Conservation (phyloP, 2,113 vertebrate genomes). For the Cacatua alba region DNA sequence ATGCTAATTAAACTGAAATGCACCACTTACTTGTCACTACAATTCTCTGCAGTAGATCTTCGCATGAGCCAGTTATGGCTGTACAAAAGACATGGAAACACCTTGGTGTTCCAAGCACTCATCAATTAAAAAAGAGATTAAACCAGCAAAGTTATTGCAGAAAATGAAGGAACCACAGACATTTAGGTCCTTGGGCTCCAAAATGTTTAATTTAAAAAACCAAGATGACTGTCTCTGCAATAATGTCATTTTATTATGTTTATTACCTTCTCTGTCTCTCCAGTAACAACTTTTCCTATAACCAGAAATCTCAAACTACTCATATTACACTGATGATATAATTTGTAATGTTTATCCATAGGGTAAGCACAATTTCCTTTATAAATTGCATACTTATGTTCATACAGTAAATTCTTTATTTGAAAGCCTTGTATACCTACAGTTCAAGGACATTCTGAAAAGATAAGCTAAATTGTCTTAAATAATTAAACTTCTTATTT, state of each 20-base stretch:
- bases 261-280: conserved; percentile 2
- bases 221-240: not conserved
- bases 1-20: not conserved
- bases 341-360: conserved; percentile 5
- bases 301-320: not conserved
- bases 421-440: not conserved
- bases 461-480: not conserved
- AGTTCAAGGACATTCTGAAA: not conserved
- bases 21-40: not conserved
- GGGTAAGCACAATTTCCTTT: conserved; percentile 5
- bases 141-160: not conserved
- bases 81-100: not conserved
- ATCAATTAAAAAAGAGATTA: not conserved
- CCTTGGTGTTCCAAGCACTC: not conserved
- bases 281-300: not conserved
- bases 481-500: not conserved
- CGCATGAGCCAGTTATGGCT: not conserved
- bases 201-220: not conserved
- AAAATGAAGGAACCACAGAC: not conserved
- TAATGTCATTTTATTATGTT: not conserved
- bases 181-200: not conserved
- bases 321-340: not conserved
- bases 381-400: not conserved
- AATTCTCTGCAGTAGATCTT: not conserved
- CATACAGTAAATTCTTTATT: not conserved